These are phyloP conservation scores for Apodemia mormo DNA, from an alignment of 2,888 invertebrate genomes.

Conservation along the genomic window DNA sequence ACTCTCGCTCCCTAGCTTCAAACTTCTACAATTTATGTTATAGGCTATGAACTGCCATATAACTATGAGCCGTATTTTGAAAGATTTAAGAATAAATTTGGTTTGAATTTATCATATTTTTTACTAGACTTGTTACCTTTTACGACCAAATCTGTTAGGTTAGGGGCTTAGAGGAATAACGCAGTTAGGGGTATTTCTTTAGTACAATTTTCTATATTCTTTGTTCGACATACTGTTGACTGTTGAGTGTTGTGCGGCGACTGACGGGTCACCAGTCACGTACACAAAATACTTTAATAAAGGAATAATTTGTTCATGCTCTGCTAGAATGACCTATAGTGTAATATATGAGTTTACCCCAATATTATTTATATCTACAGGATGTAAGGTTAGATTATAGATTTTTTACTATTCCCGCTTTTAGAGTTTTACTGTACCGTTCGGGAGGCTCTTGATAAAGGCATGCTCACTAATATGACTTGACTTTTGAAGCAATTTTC, in stretches of 20 bases:
- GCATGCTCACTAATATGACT: too few relatives aligned
- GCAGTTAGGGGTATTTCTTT: not conserved
- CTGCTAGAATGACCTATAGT: not conserved
- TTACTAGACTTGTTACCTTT: slow-evolving; percentile 6
- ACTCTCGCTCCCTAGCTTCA: slow-evolving; percentile 33
- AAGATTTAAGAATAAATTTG: not conserved
- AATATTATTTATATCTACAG: too few relatives aligned
- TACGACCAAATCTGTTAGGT: not conserved
- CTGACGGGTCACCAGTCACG: not conserved
- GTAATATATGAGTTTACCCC: not conserved
- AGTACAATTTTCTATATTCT: slow-evolving; percentile 2
- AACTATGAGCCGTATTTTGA: not conserved
- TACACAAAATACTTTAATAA: not conserved
- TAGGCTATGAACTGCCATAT: not conserved
- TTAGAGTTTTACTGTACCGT: too few relatives aligned
- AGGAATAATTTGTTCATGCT: not conserved
- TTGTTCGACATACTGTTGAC: not conserved
- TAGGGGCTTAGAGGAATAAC: not conserved
- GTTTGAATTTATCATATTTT: not conserved
- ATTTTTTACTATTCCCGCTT: too few relatives aligned
- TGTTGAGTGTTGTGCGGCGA: too few relatives aligned
- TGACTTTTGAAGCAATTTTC: too few relatives aligned
- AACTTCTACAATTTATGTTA: slow-evolving; percentile 5
- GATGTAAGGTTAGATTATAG: too few relatives aligned
- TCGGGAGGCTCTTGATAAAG: too few relatives aligned